Evolutionary conservation across 2,113 vertebrate genomes (phyloP).

Genomic region (Passer montanus): DNA sequence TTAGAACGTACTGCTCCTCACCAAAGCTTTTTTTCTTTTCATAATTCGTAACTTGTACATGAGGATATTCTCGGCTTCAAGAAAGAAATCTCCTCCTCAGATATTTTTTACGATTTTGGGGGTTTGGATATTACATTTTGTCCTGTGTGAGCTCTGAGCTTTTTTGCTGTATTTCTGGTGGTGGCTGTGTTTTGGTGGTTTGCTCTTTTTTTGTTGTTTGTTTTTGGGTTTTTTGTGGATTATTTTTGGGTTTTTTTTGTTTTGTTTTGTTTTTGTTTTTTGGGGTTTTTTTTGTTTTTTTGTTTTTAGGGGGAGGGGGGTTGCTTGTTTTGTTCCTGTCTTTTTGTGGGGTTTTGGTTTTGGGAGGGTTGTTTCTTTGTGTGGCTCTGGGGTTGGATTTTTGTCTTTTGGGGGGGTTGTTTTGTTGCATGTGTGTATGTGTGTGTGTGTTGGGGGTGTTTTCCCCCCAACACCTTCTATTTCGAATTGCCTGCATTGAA

Average conservation of each 20-base stretch:
- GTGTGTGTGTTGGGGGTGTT: rapidly evolving
- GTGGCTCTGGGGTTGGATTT: too few species aligned
- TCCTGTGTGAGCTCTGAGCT: neutral
- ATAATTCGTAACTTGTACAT: rapidly evolving
- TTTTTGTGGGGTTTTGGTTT: neutral
- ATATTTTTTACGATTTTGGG: neutral
- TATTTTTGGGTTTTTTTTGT: too few species aligned
- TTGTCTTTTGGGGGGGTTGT: neutral
- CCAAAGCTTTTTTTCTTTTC: neutral
- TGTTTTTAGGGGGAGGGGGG: rapidly evolving
- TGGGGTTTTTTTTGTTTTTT: too few species aligned
- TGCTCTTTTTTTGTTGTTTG: neutral
- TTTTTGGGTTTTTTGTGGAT: too few species aligned
- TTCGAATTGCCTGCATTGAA: neutral
- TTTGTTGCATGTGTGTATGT: neutral
- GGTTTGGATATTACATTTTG: neutral
- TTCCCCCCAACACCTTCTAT: rapidly evolving
- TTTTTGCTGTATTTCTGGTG: neutral
- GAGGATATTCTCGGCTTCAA: neutral
- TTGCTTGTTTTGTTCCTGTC: neutral
- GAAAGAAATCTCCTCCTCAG: neutral
- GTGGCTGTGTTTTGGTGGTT: neutral
- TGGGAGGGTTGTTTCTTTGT: neutral
- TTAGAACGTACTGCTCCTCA: neutral
- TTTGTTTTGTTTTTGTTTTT: too few species aligned